Evolutionary conservation across 2,888 invertebrate species (phyloP).

Genomic region (Cepaea hortensis): DNA sequence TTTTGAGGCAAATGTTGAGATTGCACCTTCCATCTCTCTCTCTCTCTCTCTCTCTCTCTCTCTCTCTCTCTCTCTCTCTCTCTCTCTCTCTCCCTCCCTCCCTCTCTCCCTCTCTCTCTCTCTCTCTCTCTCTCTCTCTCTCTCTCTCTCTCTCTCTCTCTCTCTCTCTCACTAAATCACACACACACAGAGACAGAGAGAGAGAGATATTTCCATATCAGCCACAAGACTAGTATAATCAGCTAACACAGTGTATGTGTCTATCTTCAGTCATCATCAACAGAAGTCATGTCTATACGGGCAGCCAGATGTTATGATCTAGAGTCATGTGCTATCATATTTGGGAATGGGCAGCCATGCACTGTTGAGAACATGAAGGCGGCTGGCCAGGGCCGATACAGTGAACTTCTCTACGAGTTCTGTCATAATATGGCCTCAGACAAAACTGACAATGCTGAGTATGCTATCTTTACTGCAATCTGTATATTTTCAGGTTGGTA

Average conservation of each 20-base stretch:
- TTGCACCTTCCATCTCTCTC: too few species aligned
- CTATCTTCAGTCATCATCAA: slow-evolving; percentile 80
- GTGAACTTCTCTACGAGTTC: slow-evolving; percentile 95
- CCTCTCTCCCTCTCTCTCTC: too few species aligned
- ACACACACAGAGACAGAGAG: too few species aligned
- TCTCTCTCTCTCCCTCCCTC: too few species aligned
- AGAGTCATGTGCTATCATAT: slow-evolving; percentile 92
- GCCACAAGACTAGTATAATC: too few species aligned
- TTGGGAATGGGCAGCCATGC: slow-evolving; percentile 97
- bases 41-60: too few species aligned
- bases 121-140: too few species aligned
- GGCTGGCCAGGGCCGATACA: slow-evolving; percentile 95
- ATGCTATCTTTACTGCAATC: slow-evolving; percentile 95
- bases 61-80: too few species aligned
- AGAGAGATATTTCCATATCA: too few species aligned
- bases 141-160: too few species aligned
- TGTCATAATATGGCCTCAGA: slow-evolving; percentile 95
- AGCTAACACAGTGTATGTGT: neutral
- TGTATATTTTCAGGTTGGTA: slow-evolving; percentile 94
- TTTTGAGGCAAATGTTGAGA: too few species aligned
- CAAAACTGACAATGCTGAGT: slow-evolving; percentile 97
- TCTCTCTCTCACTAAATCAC: too few species aligned
- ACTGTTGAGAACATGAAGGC: slow-evolving; percentile 94
- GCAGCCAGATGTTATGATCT: slow-evolving; percentile 96
- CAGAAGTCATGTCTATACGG: slow-evolving; percentile 98